Conservation (phyloP, 1,140 invertebrate species). For the Leptopilina clavipes region DNA sequence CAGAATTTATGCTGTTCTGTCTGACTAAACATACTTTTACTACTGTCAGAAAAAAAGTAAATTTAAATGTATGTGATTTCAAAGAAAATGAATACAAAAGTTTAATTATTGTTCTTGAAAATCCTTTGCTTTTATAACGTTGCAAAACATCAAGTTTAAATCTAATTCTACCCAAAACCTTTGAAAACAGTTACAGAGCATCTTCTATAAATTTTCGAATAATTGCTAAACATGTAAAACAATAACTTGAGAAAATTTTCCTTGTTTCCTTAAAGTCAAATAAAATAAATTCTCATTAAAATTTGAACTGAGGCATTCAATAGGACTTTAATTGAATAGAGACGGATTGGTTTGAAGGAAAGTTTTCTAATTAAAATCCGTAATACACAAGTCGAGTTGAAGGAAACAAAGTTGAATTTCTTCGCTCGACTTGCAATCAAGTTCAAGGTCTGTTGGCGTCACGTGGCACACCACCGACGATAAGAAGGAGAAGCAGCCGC, state of each 20-base stretch:
- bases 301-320: neutral
- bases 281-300: constrained; percentile 8
- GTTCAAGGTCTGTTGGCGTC: constrained; percentile 33
- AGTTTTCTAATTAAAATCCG: constrained; percentile 33
- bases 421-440: constrained; percentile 27
- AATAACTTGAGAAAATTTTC: neutral
- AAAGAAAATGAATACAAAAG: no score
- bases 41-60: no score
- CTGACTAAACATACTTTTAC: no score
- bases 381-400: constrained; percentile 24
- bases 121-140: no score
- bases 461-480: neutral
- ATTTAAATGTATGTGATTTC: no score
- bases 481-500: neutral
- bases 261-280: neutral
- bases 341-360: neutral
- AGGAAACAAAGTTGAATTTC: constrained; percentile 18
- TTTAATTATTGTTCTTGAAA: no score
- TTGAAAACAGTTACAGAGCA: no score
- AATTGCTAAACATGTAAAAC: neutral
- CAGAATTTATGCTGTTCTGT: no score
- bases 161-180: no score
- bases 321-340: constrained; percentile 7
- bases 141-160: no score
- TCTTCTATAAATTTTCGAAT: no score